Percentiles rank a stretch among this genome's conserved stretches.
Evolutionary conservation across 2,797 vertebrate genomes (phyloP).

Genomic region (Sandelia bainsii): DNA sequence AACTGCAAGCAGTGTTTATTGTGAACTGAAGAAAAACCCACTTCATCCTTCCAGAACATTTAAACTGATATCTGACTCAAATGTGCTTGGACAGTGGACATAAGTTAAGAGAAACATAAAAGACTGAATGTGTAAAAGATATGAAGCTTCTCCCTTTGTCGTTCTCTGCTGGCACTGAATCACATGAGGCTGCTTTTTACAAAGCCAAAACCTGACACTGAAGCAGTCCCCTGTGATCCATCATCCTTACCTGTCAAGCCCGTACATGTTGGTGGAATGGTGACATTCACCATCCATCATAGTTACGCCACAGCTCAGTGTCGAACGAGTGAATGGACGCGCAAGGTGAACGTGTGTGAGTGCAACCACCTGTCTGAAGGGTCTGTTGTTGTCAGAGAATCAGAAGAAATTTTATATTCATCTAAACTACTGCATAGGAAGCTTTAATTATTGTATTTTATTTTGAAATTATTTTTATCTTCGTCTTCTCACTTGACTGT

Average conservation of each 20-base stretch:
- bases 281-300: conserved; percentile 64
- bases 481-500: background rate
- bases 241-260: conserved; percentile 65
- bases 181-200: conserved; percentile 31
- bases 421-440: conserved; percentile 21
- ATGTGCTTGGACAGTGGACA: conserved; percentile 30
- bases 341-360: conserved; percentile 3
- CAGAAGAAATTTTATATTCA: conserved; percentile 24
- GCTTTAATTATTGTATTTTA: conserved; percentile 38
- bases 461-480: conserved; percentile 41
- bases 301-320: conserved; percentile 27
- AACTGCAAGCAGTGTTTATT: conserved; percentile 34
- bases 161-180: conserved; percentile 37
- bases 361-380: conserved; percentile 17
- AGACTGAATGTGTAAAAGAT: conserved; percentile 17
- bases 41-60: conserved; percentile 15
- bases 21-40: conserved; percentile 34
- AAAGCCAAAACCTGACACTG: conserved; percentile 58
- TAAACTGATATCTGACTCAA: conserved; percentile 18
- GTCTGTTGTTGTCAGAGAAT: conserved; percentile 20
- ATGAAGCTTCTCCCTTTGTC: conserved; percentile 22
- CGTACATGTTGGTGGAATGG: conserved; percentile 32
- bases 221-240: conserved; percentile 48
- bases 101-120: conserved; percentile 29
- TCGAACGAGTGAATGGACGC: conserved; percentile 3